Evolutionary conservation across 2,888 invertebrate genomes (phyloP).

Genomic region (Lottia scabra): DNA sequence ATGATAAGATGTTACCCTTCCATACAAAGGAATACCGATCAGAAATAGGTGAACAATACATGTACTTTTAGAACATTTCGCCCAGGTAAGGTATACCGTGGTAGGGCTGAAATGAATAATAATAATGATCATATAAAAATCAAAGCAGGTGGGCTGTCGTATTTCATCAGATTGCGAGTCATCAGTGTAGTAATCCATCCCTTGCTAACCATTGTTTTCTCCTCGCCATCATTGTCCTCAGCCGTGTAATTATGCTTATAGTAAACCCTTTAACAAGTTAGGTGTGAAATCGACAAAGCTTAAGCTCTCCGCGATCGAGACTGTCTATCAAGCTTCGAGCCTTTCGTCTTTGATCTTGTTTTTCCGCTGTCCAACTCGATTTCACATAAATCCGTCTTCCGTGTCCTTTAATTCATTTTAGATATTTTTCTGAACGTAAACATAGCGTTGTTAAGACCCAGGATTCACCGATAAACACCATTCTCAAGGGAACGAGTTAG

Average conservation of each 20-base stretch:
- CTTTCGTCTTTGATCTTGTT: neutral
- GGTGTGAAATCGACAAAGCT: slow-evolving; percentile 4
- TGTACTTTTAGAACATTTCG: too few species aligned
- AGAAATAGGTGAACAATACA: too few species aligned
- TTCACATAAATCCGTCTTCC: neutral
- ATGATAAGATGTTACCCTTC: too few species aligned
- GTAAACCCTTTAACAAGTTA: slow-evolving; percentile 4
- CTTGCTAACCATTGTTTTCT: neutral
- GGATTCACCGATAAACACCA: too few species aligned
- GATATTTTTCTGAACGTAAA: too few species aligned
- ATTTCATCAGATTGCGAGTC: neutral
- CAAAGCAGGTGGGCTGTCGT: slow-evolving; percentile 1
- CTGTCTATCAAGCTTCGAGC: neutral
- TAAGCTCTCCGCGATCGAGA: neutral
- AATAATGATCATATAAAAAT: neutral
- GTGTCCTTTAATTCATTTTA: neutral
- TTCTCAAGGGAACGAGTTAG: too few species aligned
- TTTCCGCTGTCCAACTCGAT: neutral
- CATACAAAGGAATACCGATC: too few species aligned
- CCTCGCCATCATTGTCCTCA: neutral
- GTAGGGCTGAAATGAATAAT: too few species aligned
- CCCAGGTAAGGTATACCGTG: too few species aligned
- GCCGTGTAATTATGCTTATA: neutral
- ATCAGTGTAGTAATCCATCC: neutral
- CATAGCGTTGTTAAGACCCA: too few species aligned